These are phyloP conservation scores for Odontothrips loti DNA, from an alignment of 2,888 invertebrate genomes.

Conservation along the genomic window DNA sequence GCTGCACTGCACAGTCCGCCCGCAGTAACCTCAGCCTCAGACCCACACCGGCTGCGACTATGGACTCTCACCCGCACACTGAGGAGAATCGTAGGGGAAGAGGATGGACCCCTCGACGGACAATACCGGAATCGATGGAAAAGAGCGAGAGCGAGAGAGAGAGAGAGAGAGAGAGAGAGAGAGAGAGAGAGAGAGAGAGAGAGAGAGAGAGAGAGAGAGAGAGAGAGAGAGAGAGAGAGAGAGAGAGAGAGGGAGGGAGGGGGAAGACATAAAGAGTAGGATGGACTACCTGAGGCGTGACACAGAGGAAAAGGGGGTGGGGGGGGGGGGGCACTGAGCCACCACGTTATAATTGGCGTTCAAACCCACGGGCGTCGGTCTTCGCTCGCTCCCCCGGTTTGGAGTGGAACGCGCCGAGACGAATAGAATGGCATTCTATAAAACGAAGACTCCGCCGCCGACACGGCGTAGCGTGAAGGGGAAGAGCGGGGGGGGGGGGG, in stretches of 20 bases:
- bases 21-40: too few relatives aligned
- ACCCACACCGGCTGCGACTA: too few relatives aligned
- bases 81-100: too few relatives aligned
- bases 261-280: neutral
- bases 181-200: neutral
- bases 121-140: neutral
- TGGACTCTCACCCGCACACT: too few relatives aligned
- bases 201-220: neutral
- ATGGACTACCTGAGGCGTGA: neutral
- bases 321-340: neutral
- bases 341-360: conserved; percentile 15
- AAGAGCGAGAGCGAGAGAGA: neutral
- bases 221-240: neutral
- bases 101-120: too few relatives aligned
- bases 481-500: neutral
- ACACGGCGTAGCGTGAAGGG: neutral
- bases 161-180: neutral
- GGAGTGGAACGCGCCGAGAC: neutral
- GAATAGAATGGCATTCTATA: too few relatives aligned
- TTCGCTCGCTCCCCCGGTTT: too few relatives aligned
- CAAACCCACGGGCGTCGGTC: neutral
- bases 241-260: neutral
- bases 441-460: neutral
- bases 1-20: too few relatives aligned
- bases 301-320: neutral